Evolutionary conservation across 2,797 vertebrate species (phyloP), one percentile per base, ranked within the genome.

Genomic region (Catharus ustulatus): DNA sequence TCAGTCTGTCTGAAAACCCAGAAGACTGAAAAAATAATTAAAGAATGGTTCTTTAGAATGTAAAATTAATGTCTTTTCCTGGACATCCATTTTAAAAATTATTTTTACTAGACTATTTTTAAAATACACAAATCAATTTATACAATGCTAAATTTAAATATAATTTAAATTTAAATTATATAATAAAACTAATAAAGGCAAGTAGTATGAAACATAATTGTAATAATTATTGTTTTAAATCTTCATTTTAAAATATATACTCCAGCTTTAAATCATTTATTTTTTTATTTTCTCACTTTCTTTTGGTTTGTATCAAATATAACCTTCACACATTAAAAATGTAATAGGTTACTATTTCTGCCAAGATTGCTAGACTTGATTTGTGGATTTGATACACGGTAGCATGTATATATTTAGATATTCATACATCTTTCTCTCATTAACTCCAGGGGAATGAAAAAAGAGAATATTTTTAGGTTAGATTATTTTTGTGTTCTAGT

Each of bases 81-180:
- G 2, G 2, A 34, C 4, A 13, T 13, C 1, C 1, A 1, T 71
- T 83, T 15, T 3, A 3, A 43, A 52, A 58, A 27, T 15, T 52
- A 13, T 51, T 58, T 68, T 64, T 15, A 13, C 29, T 54, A 68
- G 5, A 61, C 0, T 3, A 32, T 71, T 79, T 89, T 19, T 8
- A 19, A 30, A 52, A 30, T 30, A 11, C 11, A 62, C 4, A 74
- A 55, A 32, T 43, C 0, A 1, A 32, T 5, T 42, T 64, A 36
- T 21, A 61, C 68, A 78, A 61, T 32, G 32, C 6, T 40, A 54
- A 40, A 13, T 13, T 48, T 17, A 5, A 38, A 52, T 45, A 26
- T 23, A 36, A 59, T 42, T 29, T 13, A n/a, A 34, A 52, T n/a
- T 21, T n/a, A 13, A 67, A 59, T 46, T 0, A 4, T 24, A 32